Evolutionary conservation across 2,797 vertebrate species (phyloP).

Genomic region (Diglossa cyanea): DNA sequence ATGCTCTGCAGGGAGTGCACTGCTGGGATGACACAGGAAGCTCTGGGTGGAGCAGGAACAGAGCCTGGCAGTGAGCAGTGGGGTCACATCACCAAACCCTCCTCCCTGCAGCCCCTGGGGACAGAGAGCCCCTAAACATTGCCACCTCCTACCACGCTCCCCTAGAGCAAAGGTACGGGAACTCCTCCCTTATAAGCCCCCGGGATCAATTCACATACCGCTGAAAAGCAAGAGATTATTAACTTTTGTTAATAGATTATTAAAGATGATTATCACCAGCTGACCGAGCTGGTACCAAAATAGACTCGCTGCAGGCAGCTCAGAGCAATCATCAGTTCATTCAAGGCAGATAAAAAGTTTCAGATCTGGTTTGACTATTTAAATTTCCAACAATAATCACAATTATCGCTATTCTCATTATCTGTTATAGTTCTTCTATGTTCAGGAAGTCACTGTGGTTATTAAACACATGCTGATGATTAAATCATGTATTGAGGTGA

Average conservation of each 20-base stretch:
- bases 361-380: constrained; percentile 37
- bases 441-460: constrained; percentile 48
- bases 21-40: background rate
- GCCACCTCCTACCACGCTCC: background rate
- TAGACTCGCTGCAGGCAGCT: constrained; percentile 22
- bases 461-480: constrained; percentile 54
- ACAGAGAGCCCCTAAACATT: background rate
- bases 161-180: background rate
- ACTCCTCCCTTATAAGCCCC: background rate
- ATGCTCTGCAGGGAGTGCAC: accelerated
- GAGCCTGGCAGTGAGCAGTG: accelerated
- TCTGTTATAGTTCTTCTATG: constrained; percentile 27
- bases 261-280: constrained; percentile 50
- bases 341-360: constrained; percentile 39
- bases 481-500: constrained; percentile 37
- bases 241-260: constrained; percentile 54
- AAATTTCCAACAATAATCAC: constrained; percentile 38
- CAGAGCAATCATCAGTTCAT: background rate
- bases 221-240: constrained; percentile 30
- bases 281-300: constrained; percentile 15
- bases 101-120: background rate
- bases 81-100: background rate
- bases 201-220: background rate
- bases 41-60: constrained; percentile 16
- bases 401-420: constrained; percentile 30